These are phyloP conservation scores for Meta bourneti DNA, from an alignment of 2,888 invertebrate genomes.

Conservation along the genomic window DNA sequence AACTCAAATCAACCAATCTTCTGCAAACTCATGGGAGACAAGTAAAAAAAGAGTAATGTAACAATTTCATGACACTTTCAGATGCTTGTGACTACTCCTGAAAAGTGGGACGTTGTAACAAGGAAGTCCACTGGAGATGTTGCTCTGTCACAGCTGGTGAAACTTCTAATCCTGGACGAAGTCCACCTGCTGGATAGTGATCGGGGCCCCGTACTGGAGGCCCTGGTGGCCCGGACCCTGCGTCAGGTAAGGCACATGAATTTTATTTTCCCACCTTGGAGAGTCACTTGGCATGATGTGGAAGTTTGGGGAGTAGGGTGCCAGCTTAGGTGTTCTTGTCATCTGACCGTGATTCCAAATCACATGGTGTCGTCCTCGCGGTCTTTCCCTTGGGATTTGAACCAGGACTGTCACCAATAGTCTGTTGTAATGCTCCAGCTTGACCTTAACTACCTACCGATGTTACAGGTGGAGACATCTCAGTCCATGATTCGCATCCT, in stretches of 20 bases:
- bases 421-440: too few relatives aligned
- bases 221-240: constrained; percentile 95
- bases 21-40: too few relatives aligned
- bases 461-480: constrained; percentile 87
- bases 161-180: constrained; percentile 96
- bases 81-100: constrained; percentile 98
- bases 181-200: constrained; percentile 96
- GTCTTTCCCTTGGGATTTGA: constrained; percentile 84
- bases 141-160: constrained; percentile 92
- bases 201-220: constrained; percentile 97
- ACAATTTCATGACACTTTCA: constrained; percentile 77
- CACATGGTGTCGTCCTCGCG: constrained; percentile 89
- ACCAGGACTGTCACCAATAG: too few relatives aligned
- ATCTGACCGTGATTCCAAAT: too few relatives aligned
- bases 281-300: too few relatives aligned
- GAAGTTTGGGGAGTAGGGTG: too few relatives aligned
- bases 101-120: constrained; percentile 99
- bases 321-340: too few relatives aligned
- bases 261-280: neutral
- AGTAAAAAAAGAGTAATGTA: too few relatives aligned
- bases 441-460: too few relatives aligned
- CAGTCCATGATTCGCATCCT: constrained; percentile 88
- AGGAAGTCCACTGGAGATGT: constrained; percentile 92
- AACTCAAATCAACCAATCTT: too few relatives aligned
- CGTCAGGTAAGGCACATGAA: constrained; percentile 84